phyloP scores from a whole-genome alignment of 2,113 vertebrate genomes.

The Pavo muticus region DNA sequence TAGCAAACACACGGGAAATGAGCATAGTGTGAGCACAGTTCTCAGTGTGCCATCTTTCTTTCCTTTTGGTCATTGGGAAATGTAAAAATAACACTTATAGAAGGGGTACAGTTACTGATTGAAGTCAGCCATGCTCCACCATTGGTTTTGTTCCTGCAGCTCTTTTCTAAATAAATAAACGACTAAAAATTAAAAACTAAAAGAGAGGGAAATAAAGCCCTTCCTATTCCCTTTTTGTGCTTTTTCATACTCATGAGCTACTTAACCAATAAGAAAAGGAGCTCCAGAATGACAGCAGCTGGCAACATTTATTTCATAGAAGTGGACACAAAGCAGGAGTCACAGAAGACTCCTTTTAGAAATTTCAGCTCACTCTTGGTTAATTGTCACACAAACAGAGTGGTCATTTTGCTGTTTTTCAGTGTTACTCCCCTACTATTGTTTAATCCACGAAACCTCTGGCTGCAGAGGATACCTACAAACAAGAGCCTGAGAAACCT shows the following conservation, averaged over 20 bases:
- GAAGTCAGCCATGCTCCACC: slow-evolving; percentile 61
- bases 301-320: background rate
- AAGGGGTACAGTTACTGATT: background rate
- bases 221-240: slow-evolving; percentile 3
- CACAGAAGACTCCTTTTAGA: background rate
- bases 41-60: background rate
- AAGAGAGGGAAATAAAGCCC: background rate
- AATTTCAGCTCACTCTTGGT: background rate
- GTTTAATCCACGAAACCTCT: too few species aligned
- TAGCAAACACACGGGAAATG: background rate
- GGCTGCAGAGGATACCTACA: background rate
- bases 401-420: background rate
- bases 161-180: background rate
- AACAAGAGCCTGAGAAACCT: background rate
- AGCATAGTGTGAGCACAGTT: background rate
- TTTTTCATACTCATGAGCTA: slow-evolving; percentile 53
- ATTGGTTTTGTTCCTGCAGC: background rate
- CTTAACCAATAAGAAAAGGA: slow-evolving; percentile 20
- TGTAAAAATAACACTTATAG: background rate
- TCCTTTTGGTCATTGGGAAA: background rate
- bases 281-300: background rate
- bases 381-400: background rate
- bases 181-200: background rate
- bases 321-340: background rate
- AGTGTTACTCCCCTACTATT: background rate